Evolutionary conservation across 2,797 vertebrate species (phyloP), one percentile per base, ranked within the genome.

Genomic region (Sebastes reedi): DNA sequence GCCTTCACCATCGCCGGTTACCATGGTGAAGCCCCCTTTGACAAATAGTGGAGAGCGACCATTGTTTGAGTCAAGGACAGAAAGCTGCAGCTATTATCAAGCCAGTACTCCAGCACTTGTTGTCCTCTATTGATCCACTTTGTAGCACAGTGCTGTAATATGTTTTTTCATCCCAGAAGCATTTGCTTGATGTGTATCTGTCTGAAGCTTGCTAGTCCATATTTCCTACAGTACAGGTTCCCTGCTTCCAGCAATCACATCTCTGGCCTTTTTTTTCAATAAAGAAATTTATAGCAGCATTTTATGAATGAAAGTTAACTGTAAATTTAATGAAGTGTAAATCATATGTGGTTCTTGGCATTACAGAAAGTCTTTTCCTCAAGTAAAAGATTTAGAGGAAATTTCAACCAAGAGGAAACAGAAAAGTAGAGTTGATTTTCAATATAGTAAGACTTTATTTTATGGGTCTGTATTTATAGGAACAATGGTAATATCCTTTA

Each of bases 1-100:
- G 18, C 83, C 50, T 46, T 75, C 30, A 58, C 62, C 58, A 34
- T 74, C 58, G 42, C 58, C 67, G 0, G 95, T 95, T 94, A 84
- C 94, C 94, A 93, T 94, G 91, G 93, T 86, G 88, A 42, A 94
- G 78, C 76, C 70, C 62, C 32, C 59, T 82, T 84, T 71, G 54
- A 84, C 87, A 87, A 77, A 82, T 25, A 65, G 72, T 61, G 81
- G 82, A 84, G 83, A 82, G 82, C 46, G 25, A 56, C 87, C 73
- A 72, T 88, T 86, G 78, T 91, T 88, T 83, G 81, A 81, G 84
- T 88, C 81, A 86, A 89, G 81, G 89, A 86, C 89, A 82, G 78
- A 77, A 75, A 20, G 67, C 77, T 59, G 79, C 39, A 62, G 87
- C 88, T 76, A 76, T 88, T 91, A 86, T 88, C 60, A 71, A 85